These are phyloP conservation scores for Sebastes jordani DNA, from an alignment of 2,797 vertebrate species.

Conservation along the genomic window DNA sequence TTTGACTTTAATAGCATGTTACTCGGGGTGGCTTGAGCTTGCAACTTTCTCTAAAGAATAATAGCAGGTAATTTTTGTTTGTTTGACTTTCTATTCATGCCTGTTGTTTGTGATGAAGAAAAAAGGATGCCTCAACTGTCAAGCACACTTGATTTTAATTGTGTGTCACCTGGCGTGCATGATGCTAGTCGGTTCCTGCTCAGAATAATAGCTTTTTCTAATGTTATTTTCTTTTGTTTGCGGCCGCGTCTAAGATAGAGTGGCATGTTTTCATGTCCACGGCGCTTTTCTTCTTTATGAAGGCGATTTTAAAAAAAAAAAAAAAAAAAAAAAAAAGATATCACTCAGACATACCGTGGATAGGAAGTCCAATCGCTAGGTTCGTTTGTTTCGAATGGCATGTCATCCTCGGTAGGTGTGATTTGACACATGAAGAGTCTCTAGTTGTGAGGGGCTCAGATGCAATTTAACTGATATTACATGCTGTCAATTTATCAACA, in stretches of 20 bases:
- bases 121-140: conserved; percentile 23
- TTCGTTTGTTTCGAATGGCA: neutral
- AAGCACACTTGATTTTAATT: conserved; percentile 46
- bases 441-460: neutral
- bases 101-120: conserved; percentile 10
- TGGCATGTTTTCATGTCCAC: conserved; percentile 4
- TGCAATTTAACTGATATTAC: neutral
- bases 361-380: neutral
- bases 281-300: neutral
- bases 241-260: neutral
- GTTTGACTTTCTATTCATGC: neutral
- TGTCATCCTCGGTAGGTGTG: neutral
- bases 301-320: neutral
- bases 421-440: neutral
- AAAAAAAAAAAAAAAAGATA: neutral
- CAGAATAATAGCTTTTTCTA: conserved; percentile 6
- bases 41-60: conserved; percentile 16
- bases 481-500: neutral
- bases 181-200: neutral
- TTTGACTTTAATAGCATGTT: conserved; percentile 31
- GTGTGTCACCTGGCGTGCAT: conserved; percentile 3
- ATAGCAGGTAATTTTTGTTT: neutral
- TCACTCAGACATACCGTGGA: neutral
- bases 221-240: conserved; percentile 20
- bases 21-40: neutral